Base-by-base conservation (phyloP, 2,888 invertebrate genomes). In the Eudasyphora cyanicolor region DNA sequence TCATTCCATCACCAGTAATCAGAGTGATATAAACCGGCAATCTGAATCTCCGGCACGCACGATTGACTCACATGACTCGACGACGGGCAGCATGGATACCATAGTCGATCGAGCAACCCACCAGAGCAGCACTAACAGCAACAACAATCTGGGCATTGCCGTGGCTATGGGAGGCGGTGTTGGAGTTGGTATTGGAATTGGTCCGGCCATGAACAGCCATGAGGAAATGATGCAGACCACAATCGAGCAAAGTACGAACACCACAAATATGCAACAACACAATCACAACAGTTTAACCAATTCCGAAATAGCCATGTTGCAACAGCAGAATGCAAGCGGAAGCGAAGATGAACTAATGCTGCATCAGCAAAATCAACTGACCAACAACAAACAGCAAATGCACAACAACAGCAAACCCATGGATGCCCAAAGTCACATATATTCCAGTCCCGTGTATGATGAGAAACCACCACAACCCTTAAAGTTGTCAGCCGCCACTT, bases 11-110 rank as follows among this genome's bases (percentile, higher is more conserved):
- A 87, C 87, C 24, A 86, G 69, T 45, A 84, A 76, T 70, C 77
- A 57, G 60, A 79, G 73, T 75, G 79, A 82, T 71, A 83, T 80
- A 70, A 81, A 85, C 38, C 82, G 86, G 29, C 91, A 91, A 75
- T 91, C 91, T 42, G 91, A 91, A 75, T 92, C 92, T 35, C 91
- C 92, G 62, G 91, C 92, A 79, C 89, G 91, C 81, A 91, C 91
- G 77, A 90, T 91, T 57, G 92, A 92, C 73, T 92, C 92, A 35
- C 88, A 88, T 78, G 92, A 90, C 76, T 92, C 92, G 38, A 91
- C 91, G 38, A 88, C 89, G 10, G 90, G 89, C 70, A 92, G 92
- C 87, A 88, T 91, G 88, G 91, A 92, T 70, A 92, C 92, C 27
- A 92, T 92, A 80, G 91, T 92, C 6, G 91, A 92, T 86, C 90